These are phyloP conservation scores for Actinostola sp. DNA, from an alignment of 92 coral and sea anemone species.

Conservation along the genomic window DNA sequence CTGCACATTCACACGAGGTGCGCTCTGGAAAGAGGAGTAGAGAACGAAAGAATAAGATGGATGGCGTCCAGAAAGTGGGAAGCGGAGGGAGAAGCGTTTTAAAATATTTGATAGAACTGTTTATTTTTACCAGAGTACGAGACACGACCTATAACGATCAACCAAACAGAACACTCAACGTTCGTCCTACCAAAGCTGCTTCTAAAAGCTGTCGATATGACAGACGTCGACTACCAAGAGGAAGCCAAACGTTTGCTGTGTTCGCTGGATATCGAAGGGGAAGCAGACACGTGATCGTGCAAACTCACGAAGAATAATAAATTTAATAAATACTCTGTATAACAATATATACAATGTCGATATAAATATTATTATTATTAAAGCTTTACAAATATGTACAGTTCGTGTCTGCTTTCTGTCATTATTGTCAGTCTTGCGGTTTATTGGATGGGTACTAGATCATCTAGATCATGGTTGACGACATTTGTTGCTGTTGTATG, in stretches of 20 bases:
- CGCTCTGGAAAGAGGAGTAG: no score
- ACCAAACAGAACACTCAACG: constrained; percentile 71
- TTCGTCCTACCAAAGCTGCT: constrained; percentile 63
- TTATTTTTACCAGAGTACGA: constrained; percentile 64
- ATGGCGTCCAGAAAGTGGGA: no score
- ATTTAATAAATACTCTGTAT: background rate
- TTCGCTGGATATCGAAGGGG: background rate
- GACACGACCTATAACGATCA: constrained; percentile 62
- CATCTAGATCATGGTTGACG: no score
- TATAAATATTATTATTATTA: no score
- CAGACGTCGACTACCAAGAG: constrained; percentile 58
- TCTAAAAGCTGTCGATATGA: constrained; percentile 69
- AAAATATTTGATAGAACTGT: no score
- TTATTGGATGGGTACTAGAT: no score
- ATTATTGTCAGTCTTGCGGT: no score
- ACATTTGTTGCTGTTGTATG: no score
- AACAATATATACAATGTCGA: background rate
- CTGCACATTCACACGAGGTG: no score
- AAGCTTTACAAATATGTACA: background rate
- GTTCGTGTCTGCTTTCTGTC: background rate
- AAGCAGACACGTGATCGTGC: background rate
- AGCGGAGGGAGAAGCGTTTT: no score
- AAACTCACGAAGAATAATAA: background rate
- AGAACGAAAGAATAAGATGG: no score
- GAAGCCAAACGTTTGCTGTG: constrained; percentile 59